Base-by-base conservation (phyloP, 2,888 invertebrate species). In the Drosophila stalkeri region DNA sequence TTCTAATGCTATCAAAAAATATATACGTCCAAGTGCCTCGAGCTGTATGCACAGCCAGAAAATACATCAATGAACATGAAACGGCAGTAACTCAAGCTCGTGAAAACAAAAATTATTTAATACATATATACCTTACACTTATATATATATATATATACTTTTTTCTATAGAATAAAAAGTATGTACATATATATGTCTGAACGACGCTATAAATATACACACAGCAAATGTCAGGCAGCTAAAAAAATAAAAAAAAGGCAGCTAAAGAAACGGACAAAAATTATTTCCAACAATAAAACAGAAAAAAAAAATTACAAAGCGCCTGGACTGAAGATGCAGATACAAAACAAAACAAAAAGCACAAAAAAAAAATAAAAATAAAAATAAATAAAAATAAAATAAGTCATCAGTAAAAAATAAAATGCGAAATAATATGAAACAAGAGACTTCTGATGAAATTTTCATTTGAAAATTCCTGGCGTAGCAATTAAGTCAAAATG, bases 381-480 rank as follows among this genome's bases (percentile, higher is more conserved):
- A 7, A 2, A 52, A 23, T 16, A 1, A 23, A 20, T 16, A 27
- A 54, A 54, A 54, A 23, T n/a, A 66, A 81, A 77, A 78, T 81
- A 78, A 80, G 64, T 72, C 72, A 77, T 76, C 60, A 80, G 68
- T 62, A 27, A 72, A 67, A 67, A 52, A 68, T 56, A 59, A 73
- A 67, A 63, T 64, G 46, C 35, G 52, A 67, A 75, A 77, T 70
- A 68, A 74, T 68, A 69, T 56, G 54, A 76, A 76, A 85, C 69
- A 77, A 85, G 72, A 73, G 77, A 85, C 77, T 77, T 77, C 76
- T 84, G 88, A 79, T 79, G 82, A 85, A 85, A 81, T 78, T 85
- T 80, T 90, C 74, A 90, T 90, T 86, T 85, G 61, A 61, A 80
- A 85, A 90, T 90, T 86, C 90, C 88, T 72, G 68, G 72, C 67